Conservation (phyloP, 2,113 vertebrate species). For the Eulacestoma nigropectus region DNA sequence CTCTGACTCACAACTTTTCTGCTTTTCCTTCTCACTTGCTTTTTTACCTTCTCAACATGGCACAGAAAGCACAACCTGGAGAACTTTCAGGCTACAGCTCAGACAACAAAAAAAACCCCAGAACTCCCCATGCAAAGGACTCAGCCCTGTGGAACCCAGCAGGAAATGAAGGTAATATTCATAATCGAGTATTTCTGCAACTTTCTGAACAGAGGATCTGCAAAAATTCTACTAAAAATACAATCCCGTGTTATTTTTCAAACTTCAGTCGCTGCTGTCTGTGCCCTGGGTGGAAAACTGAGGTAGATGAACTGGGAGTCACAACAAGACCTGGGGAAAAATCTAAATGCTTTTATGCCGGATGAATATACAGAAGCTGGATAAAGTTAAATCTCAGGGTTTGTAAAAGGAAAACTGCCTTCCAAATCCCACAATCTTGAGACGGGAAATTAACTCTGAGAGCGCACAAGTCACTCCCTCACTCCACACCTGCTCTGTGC, state of each 20-base stretch:
- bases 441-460: background rate
- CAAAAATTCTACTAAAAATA: background rate
- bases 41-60: background rate
- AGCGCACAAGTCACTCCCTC: background rate
- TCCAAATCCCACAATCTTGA: background rate
- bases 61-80: background rate
- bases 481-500: background rate
- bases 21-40: background rate
- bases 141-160: background rate
- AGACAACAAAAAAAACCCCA: background rate
- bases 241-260: background rate
- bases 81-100: background rate
- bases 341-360: background rate
- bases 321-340: background rate
- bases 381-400: background rate
- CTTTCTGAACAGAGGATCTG: background rate
- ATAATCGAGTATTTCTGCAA: background rate
- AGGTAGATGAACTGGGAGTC: background rate
- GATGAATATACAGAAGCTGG: background rate
- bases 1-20: background rate
- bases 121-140: background rate
- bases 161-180: slow-evolving; percentile 25
- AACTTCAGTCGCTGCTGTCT: background rate
- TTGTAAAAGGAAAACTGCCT: background rate
- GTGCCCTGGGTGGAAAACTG: background rate